Evolutionary conservation across 2,797 vertebrate species (phyloP), one percentile per base, ranked within the genome.

Genomic region (Rhinichthys osculus): DNA sequence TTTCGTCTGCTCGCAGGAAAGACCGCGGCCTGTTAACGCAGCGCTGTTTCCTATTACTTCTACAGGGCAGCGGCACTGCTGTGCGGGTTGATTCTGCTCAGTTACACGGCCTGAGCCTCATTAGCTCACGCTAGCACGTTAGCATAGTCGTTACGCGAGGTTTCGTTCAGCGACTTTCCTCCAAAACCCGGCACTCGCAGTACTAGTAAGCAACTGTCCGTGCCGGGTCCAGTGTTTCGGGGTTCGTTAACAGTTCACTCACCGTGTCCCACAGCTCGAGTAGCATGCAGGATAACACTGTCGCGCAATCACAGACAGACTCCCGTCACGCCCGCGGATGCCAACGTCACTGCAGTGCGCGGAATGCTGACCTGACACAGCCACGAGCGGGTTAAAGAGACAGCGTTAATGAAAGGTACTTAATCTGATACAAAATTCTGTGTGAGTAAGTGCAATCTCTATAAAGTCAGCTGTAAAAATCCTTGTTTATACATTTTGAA

Each of bases 221-320:
- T 57, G 33, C 23, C 7, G 11, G 38, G 10, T 35, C 42, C 5
- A 5, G 9, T 52, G 57, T 13, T 52, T 84, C 27, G 5, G 3
- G 35, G n/a, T 62, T 79, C 13, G 72, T 87, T 90, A 76, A 30
- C 81, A 66, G 74, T 57, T 81, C 82, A 90, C 92, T 92, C 85
- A 92, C 92, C 91, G 90, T 91, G 80, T 89, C 86, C 88, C 82
- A 84, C 83, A 80, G 87, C 83, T 74, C 27, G n/a, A 47, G 35
- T 70, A 70, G 67, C 44, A 74, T 47, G 72, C 27, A 74, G 44
- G 72, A 52, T 74, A 17, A 30, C 47, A 47, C 72, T 74, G 77
- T 86, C 89, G 87, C 81, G 40, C 57, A 30, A 30, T 66, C 71
- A 33, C 64, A 66, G 30, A 66, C 64, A 44, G 42, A 38, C 71